These are phyloP conservation scores for Drosophila prosaltans DNA, from an alignment of 1,140 invertebrate species.

Conservation along the genomic window DNA sequence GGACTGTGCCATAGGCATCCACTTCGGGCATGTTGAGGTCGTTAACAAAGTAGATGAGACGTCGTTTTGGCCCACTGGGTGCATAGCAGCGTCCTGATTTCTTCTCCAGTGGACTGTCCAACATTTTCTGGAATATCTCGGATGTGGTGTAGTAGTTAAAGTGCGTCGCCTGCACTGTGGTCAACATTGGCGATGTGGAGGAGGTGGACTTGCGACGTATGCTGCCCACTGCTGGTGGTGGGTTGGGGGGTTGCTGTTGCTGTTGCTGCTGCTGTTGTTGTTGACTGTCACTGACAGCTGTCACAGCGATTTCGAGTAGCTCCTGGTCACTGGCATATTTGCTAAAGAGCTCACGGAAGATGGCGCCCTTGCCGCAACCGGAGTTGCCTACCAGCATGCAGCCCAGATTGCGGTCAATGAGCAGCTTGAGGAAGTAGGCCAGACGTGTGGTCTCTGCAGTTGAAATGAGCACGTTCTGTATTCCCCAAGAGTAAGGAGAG, in stretches of 20 bases:
- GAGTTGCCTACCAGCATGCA: constrained; percentile 96
- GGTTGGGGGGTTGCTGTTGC: constrained; percentile 1
- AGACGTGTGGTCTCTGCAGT: constrained; percentile 95
- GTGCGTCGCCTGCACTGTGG: constrained; percentile 92
- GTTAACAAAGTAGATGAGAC: constrained; percentile 97
- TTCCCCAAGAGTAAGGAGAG: not conserved
- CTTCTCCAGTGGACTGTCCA: constrained; percentile 97
- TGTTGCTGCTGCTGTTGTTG: constrained; percentile 33
- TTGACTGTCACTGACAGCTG: constrained; percentile 41
- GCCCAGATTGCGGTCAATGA: constrained; percentile 91
- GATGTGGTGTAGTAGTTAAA: constrained; percentile 98
- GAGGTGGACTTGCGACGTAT: constrained; percentile 58
- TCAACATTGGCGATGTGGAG: constrained; percentile 57
- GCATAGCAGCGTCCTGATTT: constrained; percentile 97
- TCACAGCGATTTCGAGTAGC: constrained; percentile 69
- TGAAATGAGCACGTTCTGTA: constrained; percentile 90
- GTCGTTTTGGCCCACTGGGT: constrained; percentile 93
- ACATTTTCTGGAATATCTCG: constrained; percentile 94
- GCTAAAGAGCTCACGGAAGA: constrained; percentile 92
- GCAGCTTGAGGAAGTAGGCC: constrained; percentile 94
- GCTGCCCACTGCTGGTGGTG: constrained; percentile 13
- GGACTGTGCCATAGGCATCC: constrained; percentile 96
- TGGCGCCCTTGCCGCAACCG: constrained; percentile 94
- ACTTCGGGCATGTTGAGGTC: constrained; percentile 99
- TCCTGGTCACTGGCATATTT: constrained; percentile 83